Percentiles rank a stretch among this genome's conserved stretches.
These are phyloP conservation scores for Cottoperca gobio DNA, from an alignment of 2,797 vertebrate genomes.

Conservation along the genomic window DNA sequence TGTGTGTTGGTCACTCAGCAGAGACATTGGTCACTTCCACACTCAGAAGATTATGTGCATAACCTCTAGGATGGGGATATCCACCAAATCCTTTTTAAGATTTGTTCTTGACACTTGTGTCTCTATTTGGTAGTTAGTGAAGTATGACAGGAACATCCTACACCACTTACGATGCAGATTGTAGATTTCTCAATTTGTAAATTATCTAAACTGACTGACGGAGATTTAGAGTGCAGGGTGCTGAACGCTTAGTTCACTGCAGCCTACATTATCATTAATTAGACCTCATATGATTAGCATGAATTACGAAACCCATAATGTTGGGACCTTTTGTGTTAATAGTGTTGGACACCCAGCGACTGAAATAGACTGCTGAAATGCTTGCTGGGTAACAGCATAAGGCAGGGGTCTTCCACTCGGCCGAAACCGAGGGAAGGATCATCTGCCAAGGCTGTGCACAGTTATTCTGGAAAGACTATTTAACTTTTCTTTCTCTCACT, in stretches of 20 bases:
- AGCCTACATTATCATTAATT: constrained; percentile 54
- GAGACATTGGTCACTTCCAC: not conserved
- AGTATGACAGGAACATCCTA: not conserved
- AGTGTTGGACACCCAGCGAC: constrained; percentile 59
- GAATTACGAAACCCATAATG: constrained; percentile 48
- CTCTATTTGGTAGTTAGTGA: not conserved
- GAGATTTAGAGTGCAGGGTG: not conserved
- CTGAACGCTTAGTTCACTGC: constrained; percentile 19
- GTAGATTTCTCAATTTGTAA: not conserved
- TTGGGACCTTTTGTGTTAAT: constrained; percentile 62
- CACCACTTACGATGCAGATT: too few species aligned
- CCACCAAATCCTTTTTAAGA: not conserved
- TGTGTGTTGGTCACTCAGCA: not conserved
- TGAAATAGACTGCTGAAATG: constrained; percentile 67
- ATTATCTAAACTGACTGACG: constrained; percentile 4
- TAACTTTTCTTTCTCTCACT: not conserved
- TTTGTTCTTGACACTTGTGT: too few species aligned
- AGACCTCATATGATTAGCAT: constrained; percentile 56
- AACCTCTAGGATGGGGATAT: not conserved
- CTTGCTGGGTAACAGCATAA: constrained; percentile 67
- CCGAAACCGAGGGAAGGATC: constrained; percentile 38
- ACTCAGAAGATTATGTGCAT: not conserved
- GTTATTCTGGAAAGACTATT: not conserved
- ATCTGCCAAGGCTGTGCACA: not conserved
- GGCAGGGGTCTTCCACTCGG: constrained; percentile 57